These are phyloP conservation scores for Notolabrus celidotus DNA, from an alignment of 2,797 vertebrate genomes.

Conservation along the genomic window DNA sequence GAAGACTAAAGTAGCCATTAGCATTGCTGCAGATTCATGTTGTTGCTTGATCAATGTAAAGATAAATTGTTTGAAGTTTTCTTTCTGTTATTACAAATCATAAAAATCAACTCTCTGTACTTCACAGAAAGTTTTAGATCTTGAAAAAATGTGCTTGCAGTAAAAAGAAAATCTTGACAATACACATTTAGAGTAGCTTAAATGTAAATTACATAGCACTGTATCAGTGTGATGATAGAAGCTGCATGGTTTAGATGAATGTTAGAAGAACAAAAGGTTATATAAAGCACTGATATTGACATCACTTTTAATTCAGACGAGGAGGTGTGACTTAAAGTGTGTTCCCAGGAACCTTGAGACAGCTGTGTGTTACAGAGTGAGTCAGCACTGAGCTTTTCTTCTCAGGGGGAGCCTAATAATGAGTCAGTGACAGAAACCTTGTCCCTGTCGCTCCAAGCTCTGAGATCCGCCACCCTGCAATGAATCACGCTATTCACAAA, in stretches of 20 bases:
- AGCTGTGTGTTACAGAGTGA: slow-evolving; percentile 52
- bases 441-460: slow-evolving; percentile 33
- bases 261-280: slow-evolving; percentile 60
- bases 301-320: slow-evolving; percentile 40
- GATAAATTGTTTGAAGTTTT: not conserved
- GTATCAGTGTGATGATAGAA: slow-evolving; percentile 74
- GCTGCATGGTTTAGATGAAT: slow-evolving; percentile 64
- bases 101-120: not conserved
- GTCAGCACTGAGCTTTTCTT: slow-evolving; percentile 67
- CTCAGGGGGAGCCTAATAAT: slow-evolving; percentile 44
- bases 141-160: slow-evolving; percentile 1
- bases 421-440: slow-evolving; percentile 59
- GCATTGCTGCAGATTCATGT: slow-evolving; percentile 1
- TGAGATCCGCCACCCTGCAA: slow-evolving; percentile 35
- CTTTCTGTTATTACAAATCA: not conserved
- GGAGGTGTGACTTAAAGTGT: slow-evolving; percentile 40
- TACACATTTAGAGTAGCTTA: slow-evolving; percentile 49
- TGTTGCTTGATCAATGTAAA: not conserved
- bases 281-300: slow-evolving; percentile 61
- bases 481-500: slow-evolving; percentile 45
- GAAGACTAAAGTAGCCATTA: not conserved
- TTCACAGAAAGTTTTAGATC: not conserved
- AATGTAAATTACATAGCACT: slow-evolving; percentile 71
- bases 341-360: slow-evolving; percentile 47
- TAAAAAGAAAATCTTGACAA: slow-evolving; percentile 11